Percentiles rank a stretch among this genome's conserved stretches.
These are phyloP conservation scores for Meloidogyne hapla DNA, from an alignment of 1,140 invertebrate species.

Conservation along the genomic window DNA sequence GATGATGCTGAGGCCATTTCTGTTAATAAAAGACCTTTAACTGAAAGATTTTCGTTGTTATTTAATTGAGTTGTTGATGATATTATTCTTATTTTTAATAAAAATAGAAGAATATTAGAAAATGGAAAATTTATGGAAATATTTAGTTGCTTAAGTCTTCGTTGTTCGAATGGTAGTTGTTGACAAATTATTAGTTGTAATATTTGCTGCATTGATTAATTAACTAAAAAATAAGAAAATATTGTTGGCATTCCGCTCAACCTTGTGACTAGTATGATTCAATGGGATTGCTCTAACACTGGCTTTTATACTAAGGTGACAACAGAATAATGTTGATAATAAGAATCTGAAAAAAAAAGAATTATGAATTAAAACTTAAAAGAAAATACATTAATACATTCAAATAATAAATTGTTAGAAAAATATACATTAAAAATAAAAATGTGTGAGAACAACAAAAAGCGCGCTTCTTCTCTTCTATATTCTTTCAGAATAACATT, in stretches of 20 bases:
- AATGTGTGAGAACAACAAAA: not conserved
- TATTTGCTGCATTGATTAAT: not conserved
- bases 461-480: not conserved
- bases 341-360: too few species aligned
- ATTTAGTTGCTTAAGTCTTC: not conserved
- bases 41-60: not conserved
- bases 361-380: too few species aligned
- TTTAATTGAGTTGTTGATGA: not conserved
- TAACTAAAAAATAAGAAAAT: too few species aligned
- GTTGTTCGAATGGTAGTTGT: too few species aligned
- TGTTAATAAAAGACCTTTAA: not conserved
- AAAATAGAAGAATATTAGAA: not conserved
- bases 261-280: too few species aligned
- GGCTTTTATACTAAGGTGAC: too few species aligned
- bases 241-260: too few species aligned
- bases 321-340: too few species aligned
- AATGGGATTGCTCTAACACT: too few species aligned
- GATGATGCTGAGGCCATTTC: not conserved
- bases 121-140: not conserved
- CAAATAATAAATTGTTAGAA: too few species aligned
- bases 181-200: not conserved
- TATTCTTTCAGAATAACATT: not conserved
- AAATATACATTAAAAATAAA: not conserved
- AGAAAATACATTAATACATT: too few species aligned
- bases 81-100: not conserved